Percentiles rank a stretch among this genome's conserved stretches.
Evolutionary conservation across 2,113 vertebrate genomes (phyloP).

Genomic region (Colossoma macropomum): DNA sequence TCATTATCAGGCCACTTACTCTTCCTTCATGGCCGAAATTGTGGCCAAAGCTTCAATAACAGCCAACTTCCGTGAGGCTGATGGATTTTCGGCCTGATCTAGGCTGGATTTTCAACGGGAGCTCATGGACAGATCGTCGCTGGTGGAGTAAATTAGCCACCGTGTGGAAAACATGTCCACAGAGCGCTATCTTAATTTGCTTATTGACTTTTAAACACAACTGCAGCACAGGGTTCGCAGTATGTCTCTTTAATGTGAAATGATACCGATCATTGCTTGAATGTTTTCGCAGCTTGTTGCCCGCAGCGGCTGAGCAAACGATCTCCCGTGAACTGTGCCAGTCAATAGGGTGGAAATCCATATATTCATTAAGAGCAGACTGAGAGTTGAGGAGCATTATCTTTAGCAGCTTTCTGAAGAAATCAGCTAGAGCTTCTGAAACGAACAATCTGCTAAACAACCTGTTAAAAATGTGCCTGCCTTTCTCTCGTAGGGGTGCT

Average conservation of each 20-base stretch:
- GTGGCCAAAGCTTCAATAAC: background rate
- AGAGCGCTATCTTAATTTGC: slow-evolving; percentile 13
- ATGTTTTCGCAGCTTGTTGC: background rate
- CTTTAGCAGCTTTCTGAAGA: background rate
- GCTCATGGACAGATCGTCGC: background rate
- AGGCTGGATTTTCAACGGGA: background rate
- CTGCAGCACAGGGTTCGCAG: slow-evolving; percentile 12
- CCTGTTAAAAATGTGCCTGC: background rate
- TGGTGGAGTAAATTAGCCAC: slow-evolving; percentile 26
- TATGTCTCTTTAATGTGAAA: slow-evolving; percentile 33
- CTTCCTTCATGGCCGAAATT: slow-evolving; percentile 10
- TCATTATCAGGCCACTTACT: slow-evolving; percentile 36
- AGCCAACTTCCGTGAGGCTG: slow-evolving; percentile 6
- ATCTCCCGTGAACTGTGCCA: background rate
- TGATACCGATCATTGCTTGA: slow-evolving; percentile 22
- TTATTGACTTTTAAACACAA: slow-evolving; percentile 44
- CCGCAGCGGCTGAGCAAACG: slow-evolving; percentile 27
- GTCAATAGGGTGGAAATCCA: slow-evolving; percentile 24
- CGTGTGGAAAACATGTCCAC: slow-evolving; percentile 21
- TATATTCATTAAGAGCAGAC: slow-evolving; percentile 15
- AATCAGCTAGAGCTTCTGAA: slow-evolving; percentile 10
- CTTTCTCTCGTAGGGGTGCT: background rate
- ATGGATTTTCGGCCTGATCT: background rate
- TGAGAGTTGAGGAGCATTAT: slow-evolving; percentile 14
- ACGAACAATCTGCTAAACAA: background rate